Conservation (phyloP, 1,140 invertebrate genomes). For the Thaumetopoea pityocampa region DNA sequence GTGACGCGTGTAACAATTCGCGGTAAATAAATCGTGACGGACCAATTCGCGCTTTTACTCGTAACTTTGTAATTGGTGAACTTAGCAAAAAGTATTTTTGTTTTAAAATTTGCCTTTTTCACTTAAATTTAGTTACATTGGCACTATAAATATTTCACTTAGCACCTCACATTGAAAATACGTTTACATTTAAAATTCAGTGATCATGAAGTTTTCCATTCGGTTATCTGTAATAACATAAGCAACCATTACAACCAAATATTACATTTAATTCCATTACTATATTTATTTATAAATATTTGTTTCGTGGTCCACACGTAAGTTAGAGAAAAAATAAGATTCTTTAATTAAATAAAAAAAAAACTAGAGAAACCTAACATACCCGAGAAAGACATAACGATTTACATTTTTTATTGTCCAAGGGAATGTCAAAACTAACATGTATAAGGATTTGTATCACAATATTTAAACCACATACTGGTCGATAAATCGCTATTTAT, state of each 20-base stretch:
- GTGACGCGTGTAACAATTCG: too few species aligned
- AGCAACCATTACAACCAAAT: too few species aligned
- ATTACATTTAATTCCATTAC: too few species aligned
- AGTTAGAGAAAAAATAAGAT: constrained; percentile 4
- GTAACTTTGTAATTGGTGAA: too few species aligned
- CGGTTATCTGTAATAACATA: too few species aligned
- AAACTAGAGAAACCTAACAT: constrained; percentile 19
- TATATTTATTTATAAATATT: too few species aligned
- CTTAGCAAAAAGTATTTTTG: too few species aligned
- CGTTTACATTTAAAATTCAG: too few species aligned
- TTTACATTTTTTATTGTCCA: constrained; percentile 37
- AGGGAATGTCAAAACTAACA: constrained; percentile 30
- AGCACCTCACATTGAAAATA: constrained; percentile 23
- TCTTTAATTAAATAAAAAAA: background rate
- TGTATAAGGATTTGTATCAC: constrained; percentile 12
- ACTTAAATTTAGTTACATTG: constrained; percentile 15
- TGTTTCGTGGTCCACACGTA: background rate
- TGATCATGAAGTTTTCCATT: too few species aligned
- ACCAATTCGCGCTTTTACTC: too few species aligned
- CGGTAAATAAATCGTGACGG: too few species aligned
- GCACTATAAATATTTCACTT: constrained; percentile 27
- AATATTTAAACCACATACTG: constrained; percentile 8
- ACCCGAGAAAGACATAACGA: constrained; percentile 39
- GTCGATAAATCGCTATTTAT: constrained; percentile 2
- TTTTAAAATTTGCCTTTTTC: too few species aligned